phyloP scores from a whole-genome alignment of 2,797 vertebrate genomes.

The Denticeps clupeoides region DNA sequence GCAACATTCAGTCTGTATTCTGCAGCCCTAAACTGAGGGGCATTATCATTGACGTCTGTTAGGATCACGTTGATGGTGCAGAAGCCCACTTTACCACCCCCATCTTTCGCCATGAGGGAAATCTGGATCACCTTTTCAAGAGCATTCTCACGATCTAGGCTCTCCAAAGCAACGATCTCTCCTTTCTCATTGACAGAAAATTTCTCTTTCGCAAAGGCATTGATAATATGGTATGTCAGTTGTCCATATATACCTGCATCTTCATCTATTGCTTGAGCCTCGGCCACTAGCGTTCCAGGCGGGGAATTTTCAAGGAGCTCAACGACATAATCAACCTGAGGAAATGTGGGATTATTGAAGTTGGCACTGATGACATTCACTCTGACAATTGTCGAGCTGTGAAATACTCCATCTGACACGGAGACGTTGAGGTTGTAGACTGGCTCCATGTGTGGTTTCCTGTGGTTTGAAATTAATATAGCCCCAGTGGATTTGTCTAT shows the following conservation, averaged over 20 bases:
- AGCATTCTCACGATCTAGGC: slow-evolving; percentile 82
- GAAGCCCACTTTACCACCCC: slow-evolving; percentile 89
- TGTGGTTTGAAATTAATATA: slow-evolving; percentile 75
- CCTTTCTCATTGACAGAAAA: slow-evolving; percentile 81
- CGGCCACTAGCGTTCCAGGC: slow-evolving; percentile 70
- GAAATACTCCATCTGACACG: slow-evolving; percentile 90
- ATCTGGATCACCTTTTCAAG: slow-evolving; percentile 84
- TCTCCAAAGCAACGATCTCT: slow-evolving; percentile 79
- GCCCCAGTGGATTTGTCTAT: slow-evolving; percentile 74
- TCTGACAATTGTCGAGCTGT: slow-evolving; percentile 70
- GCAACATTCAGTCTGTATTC: slow-evolving; percentile 80
- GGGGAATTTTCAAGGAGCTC: slow-evolving; percentile 89
- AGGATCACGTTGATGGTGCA: slow-evolving; percentile 88
- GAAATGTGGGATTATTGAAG: slow-evolving; percentile 81
- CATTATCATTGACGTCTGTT: slow-evolving; percentile 92
- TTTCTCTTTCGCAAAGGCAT: slow-evolving; percentile 86
- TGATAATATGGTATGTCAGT: slow-evolving; percentile 81
- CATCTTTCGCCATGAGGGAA: slow-evolving; percentile 82
- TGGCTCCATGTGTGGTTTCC: slow-evolving; percentile 63
- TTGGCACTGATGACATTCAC: slow-evolving; percentile 77
- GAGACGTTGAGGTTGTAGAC: slow-evolving; percentile 78
- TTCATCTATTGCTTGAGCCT: slow-evolving; percentile 76
- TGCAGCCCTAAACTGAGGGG: slow-evolving; percentile 85
- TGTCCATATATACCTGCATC: slow-evolving; percentile 75
- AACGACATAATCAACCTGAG: slow-evolving; percentile 81